Evolutionary conservation across 2,113 vertebrate genomes (phyloP), one percentile per base, ranked within the genome.

Genomic region (Tyrannus savana): DNA sequence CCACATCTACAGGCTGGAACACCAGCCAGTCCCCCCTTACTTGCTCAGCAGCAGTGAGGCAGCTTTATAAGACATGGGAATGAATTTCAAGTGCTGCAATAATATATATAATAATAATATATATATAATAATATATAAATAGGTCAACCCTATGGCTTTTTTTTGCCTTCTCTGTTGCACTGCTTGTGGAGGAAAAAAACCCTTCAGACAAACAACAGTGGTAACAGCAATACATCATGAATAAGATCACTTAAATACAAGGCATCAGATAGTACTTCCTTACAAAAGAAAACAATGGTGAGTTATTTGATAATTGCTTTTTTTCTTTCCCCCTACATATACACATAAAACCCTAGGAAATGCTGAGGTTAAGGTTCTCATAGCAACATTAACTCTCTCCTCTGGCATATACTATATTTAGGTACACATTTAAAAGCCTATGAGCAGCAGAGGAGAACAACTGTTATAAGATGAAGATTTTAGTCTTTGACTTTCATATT

Each of bases 281-380:
- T 75, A 52, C 22, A 74, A 75, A 90, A 69, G 53, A 83, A 66
- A 84, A 47, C 25, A 94, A 67, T 41, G 14, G 25, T 24, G 47
- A 89, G 30, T 68, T 87, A 83, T 77, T 72, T 90, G 59, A 93
- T 80, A 14, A 74, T 12, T 79, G 46, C 37, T 80, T 87, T 73
- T 86, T 60, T 19, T 1, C 1, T 53, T 53, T 9, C 11, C n/a
- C 39, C 31, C 25, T 19, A 22, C 37, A 69, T 62, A 64, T 87
- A 96, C 73, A 95, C 44, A 94, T 52, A 93, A 93, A 94, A 49
- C 66, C 86, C 49, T 87, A 90, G 71, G 63, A 96, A 95, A 95
- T 90, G 75, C 87, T 89, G 75, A 96, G 96, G 93, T 96, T 90
- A 97, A 97, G 93, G 96, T 97, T 97, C 93, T 97, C 94, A 95